Base-by-base conservation (phyloP, 2,797 vertebrate genomes). In the Anableps anableps region DNA sequence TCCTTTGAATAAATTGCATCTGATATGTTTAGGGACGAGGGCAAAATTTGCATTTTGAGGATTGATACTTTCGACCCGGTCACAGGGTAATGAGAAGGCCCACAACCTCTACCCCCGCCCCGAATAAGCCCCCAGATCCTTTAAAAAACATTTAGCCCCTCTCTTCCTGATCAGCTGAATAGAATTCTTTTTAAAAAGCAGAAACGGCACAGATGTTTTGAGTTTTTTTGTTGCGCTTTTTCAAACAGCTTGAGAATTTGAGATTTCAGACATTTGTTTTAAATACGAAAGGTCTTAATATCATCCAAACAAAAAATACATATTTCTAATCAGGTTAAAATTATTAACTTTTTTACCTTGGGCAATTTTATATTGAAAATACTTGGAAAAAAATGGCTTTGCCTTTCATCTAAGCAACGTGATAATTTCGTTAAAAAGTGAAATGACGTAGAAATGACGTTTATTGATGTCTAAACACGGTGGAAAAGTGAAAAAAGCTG, bases 1-100 rank as follows among this genome's bases (percentile, higher is more conserved):
- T 94, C 93, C 93, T 96, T 95, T 95, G 95, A 95, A 96, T 95
- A 95, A 96, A 96, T 96, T 91, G 93, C 92, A 95, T 94, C 94
- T 95, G 94, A 95, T 95, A 95, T 95, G 94, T 94, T 95, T 94
- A 85, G 94, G 89, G 90, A 93, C 91, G 90, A 89, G 92, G 93
- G 89, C 86, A 88, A 83, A 77, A 95, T 96, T 96, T 89, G 94
- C 94, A 96, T 96, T 94, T 91, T 87, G 89, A 96, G 94, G 94
- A 96, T 95, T 95, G 93, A 96, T 96, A 91, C 90, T 90, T 80
- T 94, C 92, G 93, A 92, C 93, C 93, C 92, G 93, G 95, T 95
- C 94, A 94, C 91, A 93, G 94, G 90, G 93, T 93, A 94, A 95
- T 92, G 90, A 88, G 83, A 93, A 92, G 90, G 82, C 92, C 94